Base-by-base conservation (phyloP, 2,797 vertebrate species). In the Rhinophrynus dorsalis region DNA sequence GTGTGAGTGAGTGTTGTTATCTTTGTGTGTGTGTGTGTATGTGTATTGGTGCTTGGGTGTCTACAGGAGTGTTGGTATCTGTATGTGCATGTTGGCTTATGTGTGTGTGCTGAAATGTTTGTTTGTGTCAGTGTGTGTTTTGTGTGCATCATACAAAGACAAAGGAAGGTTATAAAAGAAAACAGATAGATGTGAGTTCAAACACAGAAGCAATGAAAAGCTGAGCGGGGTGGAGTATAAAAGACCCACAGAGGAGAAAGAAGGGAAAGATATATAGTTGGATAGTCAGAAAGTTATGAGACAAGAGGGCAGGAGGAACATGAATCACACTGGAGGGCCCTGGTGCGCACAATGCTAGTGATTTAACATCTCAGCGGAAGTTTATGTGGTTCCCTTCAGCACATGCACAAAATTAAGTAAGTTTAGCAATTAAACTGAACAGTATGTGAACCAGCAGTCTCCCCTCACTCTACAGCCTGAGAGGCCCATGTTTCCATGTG, bases 361-460 rank as follows among this genome's bases (percentile, higher is more conserved):
- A 68, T 68, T 68, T 60, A 60, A 18, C 27, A 48, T 40, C 67
- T 52, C 45, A 52, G 27, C 47, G 27, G 38, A 35, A 60, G 56
- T 54, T 40, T 51, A 23, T 12, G 44, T 44, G 47, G 33, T 48
- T 52, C 45, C 56, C 56, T 44, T 51, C 35, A 60, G 56, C 47
- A 40, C 42, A 59, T 35, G 18, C 30, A 59, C 47, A 48, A 27
- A 67, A 48, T 67, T 26, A 58, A 58, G 29, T 51, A 11, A 68
- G 35, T 51, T 32, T 42, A 21, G 45, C 57, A 68, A 68, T 68
- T 68, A 68, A 40, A 68, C 17, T 15, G 20, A 68, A 51, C 35
- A 23, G 67, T 68, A 51, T 60, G 58, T 60, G n/a, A n/a, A n/a
- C n/a, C n/a, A n/a, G n/a, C n/a, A n/a, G n/a, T 58, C 10, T 54